Evolutionary conservation across 2,888 invertebrate genomes (phyloP), one percentile per base, ranked within the genome.

Genomic region (Caenorhabditis uteleia): DNA sequence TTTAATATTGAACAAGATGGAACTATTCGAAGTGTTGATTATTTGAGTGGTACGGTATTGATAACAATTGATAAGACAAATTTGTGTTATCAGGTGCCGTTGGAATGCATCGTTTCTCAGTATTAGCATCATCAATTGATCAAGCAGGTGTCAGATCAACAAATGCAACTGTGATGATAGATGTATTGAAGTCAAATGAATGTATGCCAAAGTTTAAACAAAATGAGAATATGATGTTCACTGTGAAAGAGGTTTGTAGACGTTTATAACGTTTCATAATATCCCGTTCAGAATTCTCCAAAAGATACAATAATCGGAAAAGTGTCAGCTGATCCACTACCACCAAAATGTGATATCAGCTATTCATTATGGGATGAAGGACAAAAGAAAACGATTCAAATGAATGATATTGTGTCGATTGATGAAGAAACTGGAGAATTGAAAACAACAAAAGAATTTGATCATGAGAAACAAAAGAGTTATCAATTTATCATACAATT

Each of bases 201-300:
- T 70, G 70, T 47, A 38, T 54, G 5, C 70, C 70, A 2, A 43
- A 46, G 10, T 65, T 70, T 42, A 59, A 56, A 23, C 29, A 40
- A 8, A 50, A 62, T 25, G 60, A 64, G 18, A 70, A 68, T 21
- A 40, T 57, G 29, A 46, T 70, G n/a, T 67, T 67, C 44, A 50
- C 50, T 38, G 54, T 65, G 16, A n/a, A 56, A 40, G 68, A 68
- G 57, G 68, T 68, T 21, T 16, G 27, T 8, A 6, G 10, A 36
- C 38, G 33, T 14, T 33, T 10, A 33, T 33, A 33, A 33, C n/a
- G 8, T 29, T 10, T 29, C 14, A 10, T 29, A 29, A 29, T 45
- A 45, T 20, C 23, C 14, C n/a, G 14, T 12, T 16, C 36, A 64
- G 47, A 64, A 54, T n/a, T 47, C 42, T 0, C 58, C 64, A 31